These are phyloP conservation scores for Sebastes hubbsi DNA, from an alignment of 2,797 vertebrate genomes.

Conservation along the genomic window DNA sequence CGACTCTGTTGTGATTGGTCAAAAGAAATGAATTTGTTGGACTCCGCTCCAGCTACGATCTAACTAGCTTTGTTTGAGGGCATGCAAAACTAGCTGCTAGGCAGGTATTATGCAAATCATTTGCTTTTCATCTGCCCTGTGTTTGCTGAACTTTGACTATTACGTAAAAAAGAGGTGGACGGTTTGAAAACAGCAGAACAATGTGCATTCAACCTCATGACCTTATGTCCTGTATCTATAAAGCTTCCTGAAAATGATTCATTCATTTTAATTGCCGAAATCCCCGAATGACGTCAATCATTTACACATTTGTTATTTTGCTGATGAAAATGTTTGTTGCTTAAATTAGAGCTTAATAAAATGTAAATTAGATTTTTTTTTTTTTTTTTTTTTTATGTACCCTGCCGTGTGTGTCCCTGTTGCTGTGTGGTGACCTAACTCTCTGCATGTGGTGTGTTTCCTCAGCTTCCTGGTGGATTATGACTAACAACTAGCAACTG, in stretches of 20 bases:
- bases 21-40: no score
- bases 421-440: conserved; percentile 4
- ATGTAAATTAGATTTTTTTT: background rate
- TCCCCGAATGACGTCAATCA: background rate
- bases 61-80: no score
- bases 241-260: background rate
- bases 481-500: conserved; percentile 89
- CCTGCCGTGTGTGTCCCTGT: background rate
- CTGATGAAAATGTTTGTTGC: background rate
- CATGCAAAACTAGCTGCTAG: no score
- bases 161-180: background rate
- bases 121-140: no score
- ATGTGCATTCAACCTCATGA: background rate
- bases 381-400: background rate
- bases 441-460: conserved; percentile 34
- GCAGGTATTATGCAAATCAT: no score
- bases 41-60: no score
- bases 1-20: no score
- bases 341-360: background rate
- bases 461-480: conserved; percentile 96
- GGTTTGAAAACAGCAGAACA: background rate
- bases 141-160: no score
- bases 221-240: background rate
- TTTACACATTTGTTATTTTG: background rate
- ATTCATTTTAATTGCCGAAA: background rate